These are phyloP conservation scores for Hydriomena furcata DNA, from an alignment of 2,888 invertebrate genomes.

Conservation along the genomic window DNA sequence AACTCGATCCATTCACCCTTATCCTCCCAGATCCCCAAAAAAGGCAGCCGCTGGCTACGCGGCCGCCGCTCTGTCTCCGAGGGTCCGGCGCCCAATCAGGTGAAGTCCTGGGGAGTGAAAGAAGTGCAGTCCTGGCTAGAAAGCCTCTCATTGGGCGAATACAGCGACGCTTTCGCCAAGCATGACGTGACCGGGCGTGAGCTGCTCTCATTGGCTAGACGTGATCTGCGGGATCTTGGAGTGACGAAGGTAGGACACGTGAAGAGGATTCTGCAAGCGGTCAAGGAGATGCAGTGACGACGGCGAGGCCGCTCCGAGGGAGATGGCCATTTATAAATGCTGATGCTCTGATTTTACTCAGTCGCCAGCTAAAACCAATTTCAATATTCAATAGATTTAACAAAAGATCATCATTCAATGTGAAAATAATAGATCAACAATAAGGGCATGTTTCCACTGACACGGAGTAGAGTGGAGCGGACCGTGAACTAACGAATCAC, in stretches of 20 bases:
- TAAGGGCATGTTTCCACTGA: no score
- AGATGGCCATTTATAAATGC: conserved; percentile 60
- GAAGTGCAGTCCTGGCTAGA: conserved; percentile 97
- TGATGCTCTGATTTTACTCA: conserved; percentile 30
- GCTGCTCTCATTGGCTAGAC: conserved; percentile 91
- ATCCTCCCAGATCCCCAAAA: conserved; percentile 66
- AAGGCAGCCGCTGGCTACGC: conserved; percentile 68
- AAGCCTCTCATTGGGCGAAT: conserved; percentile 93
- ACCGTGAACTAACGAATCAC: no score
- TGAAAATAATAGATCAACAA: no score
- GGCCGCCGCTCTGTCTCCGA: conserved; percentile 71
- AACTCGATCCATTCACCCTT: conserved; percentile 42
- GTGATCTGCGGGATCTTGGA: conserved; percentile 95
- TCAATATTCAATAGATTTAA: no score
- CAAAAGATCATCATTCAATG: no score
- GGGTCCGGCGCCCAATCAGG: conserved; percentile 59
- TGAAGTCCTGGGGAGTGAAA: conserved; percentile 89
- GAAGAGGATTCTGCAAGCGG: conserved; percentile 96
- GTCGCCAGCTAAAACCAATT: no score
- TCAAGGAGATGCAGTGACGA: conserved; percentile 88
- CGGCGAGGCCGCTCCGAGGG: conserved; percentile 77
- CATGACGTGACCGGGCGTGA: conserved; percentile 97
- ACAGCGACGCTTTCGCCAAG: conserved; percentile 93
- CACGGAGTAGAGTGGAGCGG: no score
- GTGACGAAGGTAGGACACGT: conserved; percentile 98